Base-by-base conservation (phyloP, 2,888 invertebrate species). In the Cyaniris semiargus region DNA sequence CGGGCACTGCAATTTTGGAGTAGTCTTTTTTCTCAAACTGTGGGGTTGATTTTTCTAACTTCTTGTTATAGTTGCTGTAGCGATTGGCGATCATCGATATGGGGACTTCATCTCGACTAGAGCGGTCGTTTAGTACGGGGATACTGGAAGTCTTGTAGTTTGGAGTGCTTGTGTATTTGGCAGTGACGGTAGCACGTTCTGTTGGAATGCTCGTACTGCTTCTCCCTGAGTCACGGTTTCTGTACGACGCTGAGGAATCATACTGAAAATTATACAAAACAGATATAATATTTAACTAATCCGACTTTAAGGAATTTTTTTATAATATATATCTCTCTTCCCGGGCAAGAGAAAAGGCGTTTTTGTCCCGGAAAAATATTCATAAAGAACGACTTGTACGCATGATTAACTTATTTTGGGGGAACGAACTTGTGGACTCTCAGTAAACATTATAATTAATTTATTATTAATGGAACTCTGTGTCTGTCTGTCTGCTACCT, bases 21-120 rank as follows among this genome's bases (percentile, higher is more conserved):
- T 95, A 96, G 81, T 92, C 91, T 85, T 92, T 93, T 80, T 91
- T 93, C 78, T 93, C 93, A 80, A 89, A 91, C 82, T 89, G 91
- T 2, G 85, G 84, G 15, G 82, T 78, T 3, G 86, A 80, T 80
- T 89, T 86, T 13, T 86, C 85, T 7, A 78, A 78, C 70, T 80
- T 82, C 85, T 89, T 90, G 78, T 85, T 87, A 78, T 93, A 94
- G 81, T 84, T 91, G 5, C 91, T 85, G 80, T 94, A 94, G 84
- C 92, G 86, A 80, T 85, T 94, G 7, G 94, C 89, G 44, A 93
- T 93, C 1, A 92, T 83, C 7, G 91, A 89, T 74, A 92, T 91
- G 0, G 92, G 89, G 3, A 91, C 88, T 81, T 94, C 93, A 79
- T 94, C 94, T 80, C 91, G 87, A 34, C 85, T 79, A 1, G 87